Evolutionary conservation across 2,888 invertebrate species (phyloP), one percentile per base, ranked within the genome.

Genomic region (Watsonalla binaria): DNA sequence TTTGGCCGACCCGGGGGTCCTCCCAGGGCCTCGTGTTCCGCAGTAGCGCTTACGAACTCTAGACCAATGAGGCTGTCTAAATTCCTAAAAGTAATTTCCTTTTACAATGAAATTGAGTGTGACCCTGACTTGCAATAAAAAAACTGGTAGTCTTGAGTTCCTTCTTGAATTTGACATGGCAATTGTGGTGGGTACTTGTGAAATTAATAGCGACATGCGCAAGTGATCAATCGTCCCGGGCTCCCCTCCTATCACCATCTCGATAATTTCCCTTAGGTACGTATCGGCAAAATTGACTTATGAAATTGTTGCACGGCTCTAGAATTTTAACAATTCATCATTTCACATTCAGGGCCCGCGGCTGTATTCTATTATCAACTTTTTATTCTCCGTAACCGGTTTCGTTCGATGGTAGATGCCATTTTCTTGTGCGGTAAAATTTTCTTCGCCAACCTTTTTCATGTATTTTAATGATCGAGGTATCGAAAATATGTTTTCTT

Each of bases 251-350:
- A 73, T 72, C 70, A 65, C 56, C 68, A 69, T 76, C 69, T 65
- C 69, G 64, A 79, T 82, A 83, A 83, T 82, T 82, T 83, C 84
- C 82, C 84, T 58, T 66, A 75, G 84, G 82, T 74, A 76, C 76
- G 74, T 74, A 79, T 76, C 69, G 75, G 62, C 55, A 59, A 66
- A 77, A 80, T 79, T 78, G 78, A 80, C 79, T 80, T 76, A 74
- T 72, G 70, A 72, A 78, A 79, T 74, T 74, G 75, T 78, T 70
- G 71, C 75, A 71, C 71, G 73, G 61, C 63, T 54, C 59, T 54
- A 57, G 75, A 80, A 75, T 79, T 76, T 75, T 76, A 75, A 80
- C 76, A 75, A 79, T 80, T 76, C 75, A 76, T 77, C 78, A 75
- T 77, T 74, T 61, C 61, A 59, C 61, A 59, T 65, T 66, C 57